These are phyloP conservation scores for Epinephelus moara DNA, from an alignment of 2,113 vertebrate genomes.

Conservation along the genomic window DNA sequence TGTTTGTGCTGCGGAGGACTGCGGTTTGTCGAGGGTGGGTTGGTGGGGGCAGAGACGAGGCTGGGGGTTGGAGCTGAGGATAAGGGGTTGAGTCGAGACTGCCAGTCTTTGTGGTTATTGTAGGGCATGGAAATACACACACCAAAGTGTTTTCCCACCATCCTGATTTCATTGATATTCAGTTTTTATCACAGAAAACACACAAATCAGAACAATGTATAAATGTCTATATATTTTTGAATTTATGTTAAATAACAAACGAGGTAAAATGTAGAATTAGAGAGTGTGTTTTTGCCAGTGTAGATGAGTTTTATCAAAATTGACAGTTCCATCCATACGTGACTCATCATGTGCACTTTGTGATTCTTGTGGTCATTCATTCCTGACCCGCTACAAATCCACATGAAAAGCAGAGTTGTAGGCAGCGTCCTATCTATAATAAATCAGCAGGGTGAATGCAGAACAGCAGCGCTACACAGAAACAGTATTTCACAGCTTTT, in stretches of 20 bases:
- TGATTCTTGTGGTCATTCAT: slow-evolving; percentile 21
- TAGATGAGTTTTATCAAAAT: neutral
- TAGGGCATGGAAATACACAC: slow-evolving; percentile 18
- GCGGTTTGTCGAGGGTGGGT: slow-evolving; percentile 59
- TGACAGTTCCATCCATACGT: neutral
- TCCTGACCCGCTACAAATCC: slow-evolving; percentile 25
- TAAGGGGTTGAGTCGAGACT: slow-evolving; percentile 63
- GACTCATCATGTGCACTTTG: slow-evolving; percentile 10
- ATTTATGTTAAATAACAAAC: neutral
- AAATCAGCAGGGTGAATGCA: slow-evolving; percentile 51
- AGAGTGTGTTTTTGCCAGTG: neutral
- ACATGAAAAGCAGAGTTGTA: slow-evolving; percentile 31
- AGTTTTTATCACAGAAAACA: neutral
- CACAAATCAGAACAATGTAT: neutral
- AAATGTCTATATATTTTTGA: slow-evolving; percentile 14
- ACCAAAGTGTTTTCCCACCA: neutral
- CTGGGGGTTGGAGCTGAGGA: slow-evolving; percentile 41
- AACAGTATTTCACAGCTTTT: slow-evolving; percentile 22
- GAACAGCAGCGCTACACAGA: slow-evolving; percentile 28
- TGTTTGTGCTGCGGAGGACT: slow-evolving; percentile 69
- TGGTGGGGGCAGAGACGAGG: slow-evolving; percentile 55
- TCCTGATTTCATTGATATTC: neutral
- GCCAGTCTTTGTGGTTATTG: slow-evolving; percentile 61
- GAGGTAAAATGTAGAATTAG: neutral
- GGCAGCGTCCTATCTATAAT: slow-evolving; percentile 35